A percentile compares a stretch with the other conserved stretches of the same genome.
Evolutionary conservation across 2,113 vertebrate genomes (phyloP).

Genomic region (Petroica traversi): DNA sequence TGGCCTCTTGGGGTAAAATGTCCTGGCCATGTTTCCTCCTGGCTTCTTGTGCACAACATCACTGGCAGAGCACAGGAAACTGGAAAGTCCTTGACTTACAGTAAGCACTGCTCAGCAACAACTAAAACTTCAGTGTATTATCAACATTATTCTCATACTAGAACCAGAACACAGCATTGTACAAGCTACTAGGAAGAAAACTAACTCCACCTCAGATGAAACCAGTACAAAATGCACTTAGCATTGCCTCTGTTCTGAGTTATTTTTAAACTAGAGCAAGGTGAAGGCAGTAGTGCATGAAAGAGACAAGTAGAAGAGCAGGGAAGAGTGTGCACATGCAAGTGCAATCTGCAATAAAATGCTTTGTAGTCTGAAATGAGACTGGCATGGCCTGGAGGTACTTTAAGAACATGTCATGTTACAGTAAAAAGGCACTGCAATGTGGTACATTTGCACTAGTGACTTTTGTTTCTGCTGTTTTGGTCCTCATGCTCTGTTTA

Average conservation of each 20-base stretch:
- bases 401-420: background rate
- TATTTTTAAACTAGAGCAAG: background rate
- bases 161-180: background rate
- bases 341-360: background rate
- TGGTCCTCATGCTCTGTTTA: background rate
- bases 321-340: background rate
- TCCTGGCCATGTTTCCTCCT: background rate
- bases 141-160: background rate
- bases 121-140: background rate
- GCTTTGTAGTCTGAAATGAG: background rate
- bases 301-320: background rate
- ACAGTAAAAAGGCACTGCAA: background rate
- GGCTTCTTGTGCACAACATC: background rate
- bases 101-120: background rate
- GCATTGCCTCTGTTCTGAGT: background rate
- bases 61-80: background rate
- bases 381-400: background rate
- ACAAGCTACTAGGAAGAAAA: background rate
- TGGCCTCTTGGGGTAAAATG: background rate
- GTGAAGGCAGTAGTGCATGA: background rate
- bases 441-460: background rate
- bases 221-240: background rate
- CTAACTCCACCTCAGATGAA: background rate
- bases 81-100: background rate
- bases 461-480: background rate